These are phyloP conservation scores for Rhabdophis nuchalis DNA, from an alignment of 2,797 vertebrate species.

Conservation along the genomic window DNA sequence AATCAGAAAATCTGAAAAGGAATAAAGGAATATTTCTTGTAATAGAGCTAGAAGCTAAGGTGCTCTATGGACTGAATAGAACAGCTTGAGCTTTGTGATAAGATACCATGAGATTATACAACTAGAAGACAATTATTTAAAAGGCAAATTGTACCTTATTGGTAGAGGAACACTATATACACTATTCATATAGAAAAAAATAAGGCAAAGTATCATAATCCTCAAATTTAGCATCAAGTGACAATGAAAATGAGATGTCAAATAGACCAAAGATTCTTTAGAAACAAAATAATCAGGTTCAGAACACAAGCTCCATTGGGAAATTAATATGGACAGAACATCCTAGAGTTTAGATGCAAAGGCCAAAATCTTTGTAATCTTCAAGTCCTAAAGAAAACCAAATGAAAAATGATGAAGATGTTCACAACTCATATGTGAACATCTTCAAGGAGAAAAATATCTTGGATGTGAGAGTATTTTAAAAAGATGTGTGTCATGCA, in stretches of 20 bases:
- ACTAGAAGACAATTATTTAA: not conserved
- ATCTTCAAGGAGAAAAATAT: not conserved
- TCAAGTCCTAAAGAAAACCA: not conserved
- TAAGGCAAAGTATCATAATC: not conserved
- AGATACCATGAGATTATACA: not conserved
- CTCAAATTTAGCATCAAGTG: not conserved
- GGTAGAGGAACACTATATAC: not conserved
- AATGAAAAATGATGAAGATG: not conserved
- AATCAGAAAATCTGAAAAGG: not conserved
- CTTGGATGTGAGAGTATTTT: not conserved
- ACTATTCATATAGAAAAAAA: not conserved
- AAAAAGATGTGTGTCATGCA: not conserved
- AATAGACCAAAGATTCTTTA: not conserved
- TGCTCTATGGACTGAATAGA: not conserved
- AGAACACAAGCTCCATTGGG: not conserved
- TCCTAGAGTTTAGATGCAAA: not conserved
- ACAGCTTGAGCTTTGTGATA: not conserved
- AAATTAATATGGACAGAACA: not conserved
- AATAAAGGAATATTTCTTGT: not conserved
- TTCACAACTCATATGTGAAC: not conserved
- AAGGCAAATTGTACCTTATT: not conserved
- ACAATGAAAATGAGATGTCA: not conserved
- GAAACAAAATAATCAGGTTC: not conserved
- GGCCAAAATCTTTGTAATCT: not conserved
- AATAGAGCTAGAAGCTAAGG: not conserved